Conservation (phyloP, 2,113 vertebrate genomes). For the Spea bombifrons region DNA sequence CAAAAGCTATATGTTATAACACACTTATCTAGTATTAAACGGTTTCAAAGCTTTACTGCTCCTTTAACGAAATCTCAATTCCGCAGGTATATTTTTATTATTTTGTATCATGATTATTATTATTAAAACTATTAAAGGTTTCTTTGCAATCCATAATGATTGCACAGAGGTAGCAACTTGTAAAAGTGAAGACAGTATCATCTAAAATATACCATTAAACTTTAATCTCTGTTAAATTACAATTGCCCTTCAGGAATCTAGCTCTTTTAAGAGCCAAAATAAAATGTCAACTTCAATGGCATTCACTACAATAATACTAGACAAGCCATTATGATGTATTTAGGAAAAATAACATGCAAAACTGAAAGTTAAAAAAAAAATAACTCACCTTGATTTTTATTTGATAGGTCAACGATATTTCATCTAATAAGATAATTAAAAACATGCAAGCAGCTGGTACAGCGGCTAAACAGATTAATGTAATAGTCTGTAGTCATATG, state of each 20-base stretch:
- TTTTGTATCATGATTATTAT: no score
- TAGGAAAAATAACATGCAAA: constrained; percentile 65
- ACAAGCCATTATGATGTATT: constrained; percentile 67
- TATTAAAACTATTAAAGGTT: neutral
- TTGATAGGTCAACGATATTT: constrained; percentile 76
- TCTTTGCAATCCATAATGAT: constrained; percentile 5
- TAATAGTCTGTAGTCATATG: constrained; percentile 78
- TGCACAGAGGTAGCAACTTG: neutral
- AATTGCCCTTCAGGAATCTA: constrained; percentile 56
- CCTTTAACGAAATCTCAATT: no score
- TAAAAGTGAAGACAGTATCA: constrained; percentile 18
- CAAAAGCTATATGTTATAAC: no score
- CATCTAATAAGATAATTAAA: constrained; percentile 83
- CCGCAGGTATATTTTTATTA: no score
- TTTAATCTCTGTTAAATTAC: constrained; percentile 53
- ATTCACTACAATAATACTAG: constrained; percentile 58
- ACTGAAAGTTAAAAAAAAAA: constrained; percentile 64
- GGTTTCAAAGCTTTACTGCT: no score
- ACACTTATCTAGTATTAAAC: no score
- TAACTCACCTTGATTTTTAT: constrained; percentile 81
- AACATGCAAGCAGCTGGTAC: constrained; percentile 79
- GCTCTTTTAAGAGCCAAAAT: constrained; percentile 53
- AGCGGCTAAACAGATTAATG: constrained; percentile 79
- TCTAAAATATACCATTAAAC: constrained; percentile 44
- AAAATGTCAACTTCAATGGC: constrained; percentile 59